Evolutionary conservation across 2,113 vertebrate species (phyloP), one percentile per base, ranked within the genome.

Genomic region (Seriola quinqueradiata): DNA sequence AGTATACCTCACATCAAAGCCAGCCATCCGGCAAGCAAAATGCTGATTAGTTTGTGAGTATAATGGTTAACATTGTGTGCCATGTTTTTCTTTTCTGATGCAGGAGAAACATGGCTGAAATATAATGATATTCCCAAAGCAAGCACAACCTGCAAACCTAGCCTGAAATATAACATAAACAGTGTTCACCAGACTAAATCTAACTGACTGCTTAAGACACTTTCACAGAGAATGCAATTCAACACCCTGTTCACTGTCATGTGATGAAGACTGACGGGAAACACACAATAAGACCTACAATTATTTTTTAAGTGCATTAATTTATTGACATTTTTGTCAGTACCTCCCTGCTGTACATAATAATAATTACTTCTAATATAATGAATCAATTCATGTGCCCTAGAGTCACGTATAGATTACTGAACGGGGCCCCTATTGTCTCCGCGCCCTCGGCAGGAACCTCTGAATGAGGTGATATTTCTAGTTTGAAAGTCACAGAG

Each of bases 1-100:
- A 87, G 77, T 64, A 66, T 57, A 65, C 23, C 71, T 64, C 81
- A 90, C 87, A 89, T 93, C 89, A 89, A 93, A 92, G 89, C 36
- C 55, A 89, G 63, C 25, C 68, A 81, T 76, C 87, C 86, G 52
- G 77, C 25, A 65, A 71, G 65, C 76, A 86, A 90, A 82, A 87
- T 28, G 80, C 89, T 90, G 85, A 92, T 89, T 81, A 74, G 75
- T 82, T 76, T 83, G 87, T 58, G 76, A 81, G 79, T 72, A 66
- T 72, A 89, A 83, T 55, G 65, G 72, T 64, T 67, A 48, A 72
- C 79, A 34, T 34, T 66, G 69, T 83, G 78, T 61, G 68, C 52
- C 44, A 63, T 50, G 54, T 80, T 86, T 78, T 79, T 82, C 64
- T 70, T 70, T 70, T 70, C 59, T 60, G 72, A 84, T 81, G 57